Evolutionary conservation across 2,888 invertebrate genomes (phyloP).

Genomic region (Melinopterus prodromus): DNA sequence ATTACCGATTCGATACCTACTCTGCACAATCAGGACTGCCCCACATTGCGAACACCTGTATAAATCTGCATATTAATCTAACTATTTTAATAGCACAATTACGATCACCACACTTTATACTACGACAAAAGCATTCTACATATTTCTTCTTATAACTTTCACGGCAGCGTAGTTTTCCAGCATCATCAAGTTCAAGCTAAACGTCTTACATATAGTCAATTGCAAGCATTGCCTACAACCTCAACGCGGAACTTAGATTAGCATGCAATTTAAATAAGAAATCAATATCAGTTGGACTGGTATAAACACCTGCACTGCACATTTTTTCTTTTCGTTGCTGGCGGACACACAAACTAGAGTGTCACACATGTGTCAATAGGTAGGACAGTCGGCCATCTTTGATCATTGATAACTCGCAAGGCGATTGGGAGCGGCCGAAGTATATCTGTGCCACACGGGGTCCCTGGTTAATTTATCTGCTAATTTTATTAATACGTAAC

Average conservation of each 20-base stretch:
- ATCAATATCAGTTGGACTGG: neutral
- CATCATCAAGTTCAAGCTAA: neutral
- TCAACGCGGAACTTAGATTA: neutral
- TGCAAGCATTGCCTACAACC: neutral
- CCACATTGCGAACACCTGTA: neutral
- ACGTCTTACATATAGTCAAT: neutral
- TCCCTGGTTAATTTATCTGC: neutral
- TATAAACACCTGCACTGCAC: neutral
- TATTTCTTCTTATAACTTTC: neutral
- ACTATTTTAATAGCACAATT: neutral
- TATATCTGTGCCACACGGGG: neutral
- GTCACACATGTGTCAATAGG: neutral
- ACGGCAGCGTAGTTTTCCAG: neutral
- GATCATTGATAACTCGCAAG: neutral
- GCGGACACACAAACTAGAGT: neutral
- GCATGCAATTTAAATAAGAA: neutral
- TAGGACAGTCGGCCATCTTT: conserved; percentile 4
- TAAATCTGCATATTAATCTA: neutral
- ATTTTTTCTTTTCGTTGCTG: neutral
- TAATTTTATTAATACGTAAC: neutral
- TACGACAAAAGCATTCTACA: neutral
- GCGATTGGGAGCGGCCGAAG: neutral
- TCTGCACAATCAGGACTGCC: neutral
- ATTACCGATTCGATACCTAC: neutral
- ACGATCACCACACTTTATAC: neutral